Percentiles rank a stretch among this genome's conserved stretches.
These are phyloP conservation scores for Probaryconus sp. DNA, from an alignment of 1,140 invertebrate genomes.

Conservation along the genomic window DNA sequence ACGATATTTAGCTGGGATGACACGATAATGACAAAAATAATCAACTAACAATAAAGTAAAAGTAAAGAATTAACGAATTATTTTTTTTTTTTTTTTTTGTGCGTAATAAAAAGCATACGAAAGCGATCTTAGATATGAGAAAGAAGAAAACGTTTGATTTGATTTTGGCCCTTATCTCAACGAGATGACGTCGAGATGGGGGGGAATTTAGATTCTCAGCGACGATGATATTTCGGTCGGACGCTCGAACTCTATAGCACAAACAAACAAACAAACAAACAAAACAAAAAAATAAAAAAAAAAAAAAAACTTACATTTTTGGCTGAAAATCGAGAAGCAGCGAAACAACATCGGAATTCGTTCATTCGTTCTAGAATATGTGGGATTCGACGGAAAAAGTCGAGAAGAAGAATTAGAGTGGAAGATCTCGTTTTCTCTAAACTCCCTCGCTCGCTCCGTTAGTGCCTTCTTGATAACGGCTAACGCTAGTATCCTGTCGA, in stretches of 20 bases:
- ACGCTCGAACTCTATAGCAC: conserved; percentile 43
- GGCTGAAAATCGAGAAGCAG: conserved; percentile 58
- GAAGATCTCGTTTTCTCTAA: conserved; percentile 62
- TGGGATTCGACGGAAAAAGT: conserved; percentile 58
- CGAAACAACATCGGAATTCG: conserved; percentile 49
- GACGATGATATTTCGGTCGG: conserved; percentile 49
- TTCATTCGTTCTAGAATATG: conserved; percentile 57
- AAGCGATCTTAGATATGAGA: conserved; percentile 4
- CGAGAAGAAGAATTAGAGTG: conserved; percentile 58
- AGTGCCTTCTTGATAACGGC: conserved; percentile 64
- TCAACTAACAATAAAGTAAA: neutral
- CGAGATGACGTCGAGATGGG: conserved; percentile 27
- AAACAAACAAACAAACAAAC: conserved; percentile 40
- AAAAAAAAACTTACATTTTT: conserved; percentile 34
- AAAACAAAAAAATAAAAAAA: neutral
- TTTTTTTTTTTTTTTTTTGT: no score
- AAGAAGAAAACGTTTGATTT: conserved; percentile 21
- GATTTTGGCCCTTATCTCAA: conserved; percentile 41
- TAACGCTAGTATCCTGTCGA: conserved; percentile 59
- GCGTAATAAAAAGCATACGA: neutral
- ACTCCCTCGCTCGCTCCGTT: conserved; percentile 64
- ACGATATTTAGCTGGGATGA: conserved; percentile 14
- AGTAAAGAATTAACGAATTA: no score
- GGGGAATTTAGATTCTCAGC: conserved; percentile 18
- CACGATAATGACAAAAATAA: neutral